These are phyloP conservation scores for Pseudomyrmex dendroicus DNA, from an alignment of 1,140 invertebrate genomes.

Conservation along the genomic window DNA sequence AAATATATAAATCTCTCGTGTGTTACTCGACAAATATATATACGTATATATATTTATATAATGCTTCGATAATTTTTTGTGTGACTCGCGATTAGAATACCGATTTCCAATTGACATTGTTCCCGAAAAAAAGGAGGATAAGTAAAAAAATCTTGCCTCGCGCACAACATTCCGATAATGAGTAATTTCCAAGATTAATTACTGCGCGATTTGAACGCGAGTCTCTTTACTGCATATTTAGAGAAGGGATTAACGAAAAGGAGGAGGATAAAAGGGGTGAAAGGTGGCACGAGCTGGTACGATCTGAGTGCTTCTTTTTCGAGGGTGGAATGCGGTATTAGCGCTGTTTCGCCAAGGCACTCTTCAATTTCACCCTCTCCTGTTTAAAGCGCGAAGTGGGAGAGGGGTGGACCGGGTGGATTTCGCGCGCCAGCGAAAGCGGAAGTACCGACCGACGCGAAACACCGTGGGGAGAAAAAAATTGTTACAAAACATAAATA, in stretches of 20 bases:
- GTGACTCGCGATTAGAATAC: not conserved
- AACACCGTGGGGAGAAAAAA: constrained; percentile 17
- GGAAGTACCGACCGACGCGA: constrained; percentile 38
- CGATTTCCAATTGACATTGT: not conserved
- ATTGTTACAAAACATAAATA: constrained; percentile 47
- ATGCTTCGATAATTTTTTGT: constrained; percentile 8
- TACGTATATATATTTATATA: not conserved
- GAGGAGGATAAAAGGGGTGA: constrained; percentile 42
- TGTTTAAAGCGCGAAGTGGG: constrained; percentile 54
- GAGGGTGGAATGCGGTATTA: constrained; percentile 71
- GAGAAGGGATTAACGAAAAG: constrained; percentile 42
- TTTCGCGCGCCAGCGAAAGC: constrained; percentile 4
- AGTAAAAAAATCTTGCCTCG: constrained; percentile 20
- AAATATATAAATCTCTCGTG: not conserved
- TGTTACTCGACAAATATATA: not conserved
- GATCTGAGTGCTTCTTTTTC: constrained; percentile 68
- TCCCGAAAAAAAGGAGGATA: not conserved
- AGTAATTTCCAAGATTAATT: constrained; percentile 72
- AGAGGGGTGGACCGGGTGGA: not conserved
- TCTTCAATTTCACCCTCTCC: constrained; percentile 67
- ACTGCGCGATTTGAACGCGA: constrained; percentile 61
- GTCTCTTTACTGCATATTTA: constrained; percentile 73
- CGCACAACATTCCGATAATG: constrained; percentile 56
- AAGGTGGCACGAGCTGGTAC: constrained; percentile 68
- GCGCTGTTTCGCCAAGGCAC: constrained; percentile 69